Evolutionary conservation across 2,888 invertebrate species (phyloP), one percentile per base, ranked within the genome.

Genomic region (Tribolium freemani): DNA sequence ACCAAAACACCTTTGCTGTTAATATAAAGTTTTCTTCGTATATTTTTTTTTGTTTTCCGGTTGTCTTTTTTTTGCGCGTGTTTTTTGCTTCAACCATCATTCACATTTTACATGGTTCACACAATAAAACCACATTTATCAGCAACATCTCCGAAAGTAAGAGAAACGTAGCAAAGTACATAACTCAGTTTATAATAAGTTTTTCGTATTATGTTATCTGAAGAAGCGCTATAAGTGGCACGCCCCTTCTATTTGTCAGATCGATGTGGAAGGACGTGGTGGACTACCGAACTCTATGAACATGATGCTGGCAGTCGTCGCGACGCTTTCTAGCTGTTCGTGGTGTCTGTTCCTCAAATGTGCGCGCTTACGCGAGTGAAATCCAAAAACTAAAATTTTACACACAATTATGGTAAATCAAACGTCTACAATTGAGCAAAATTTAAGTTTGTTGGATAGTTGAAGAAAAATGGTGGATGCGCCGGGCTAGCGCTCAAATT

Each of bases 191-290:
- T 26, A 54, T n/a, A 3, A 57, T 46, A 46, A 11, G 11, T 64
- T 53, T 51, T 57, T 57, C 26, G 13, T 67, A 53, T 53, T 16
- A 20, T 53, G 63, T 21, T 53, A 46, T 58, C 45, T 60, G 60
- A 69, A 69, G 69, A 66, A 71, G 66, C 66, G 66, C 60, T 56
- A 20, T 54, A 56, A 67, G 54, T 56, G 70, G 60, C 73, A 73
- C 73, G 73, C 73, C 73, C 70, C 73, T 73, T 66, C 66, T 73
- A 73, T 73, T 73, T 73, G 73, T 73, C 75, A 77, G 78, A 78
- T 78, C 78, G 78, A 78, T 78, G 78, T 61, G 31, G 66, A 72
- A 74, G 73, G 75, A 63, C 67, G 73, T 72, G 75, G 73, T 69
- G 58, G 74, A 75, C 75, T 75, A 71, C 76, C 75, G 72, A 76